Conservation (phyloP, 2,888 invertebrate species). For the Agriopis marginaria region DNA sequence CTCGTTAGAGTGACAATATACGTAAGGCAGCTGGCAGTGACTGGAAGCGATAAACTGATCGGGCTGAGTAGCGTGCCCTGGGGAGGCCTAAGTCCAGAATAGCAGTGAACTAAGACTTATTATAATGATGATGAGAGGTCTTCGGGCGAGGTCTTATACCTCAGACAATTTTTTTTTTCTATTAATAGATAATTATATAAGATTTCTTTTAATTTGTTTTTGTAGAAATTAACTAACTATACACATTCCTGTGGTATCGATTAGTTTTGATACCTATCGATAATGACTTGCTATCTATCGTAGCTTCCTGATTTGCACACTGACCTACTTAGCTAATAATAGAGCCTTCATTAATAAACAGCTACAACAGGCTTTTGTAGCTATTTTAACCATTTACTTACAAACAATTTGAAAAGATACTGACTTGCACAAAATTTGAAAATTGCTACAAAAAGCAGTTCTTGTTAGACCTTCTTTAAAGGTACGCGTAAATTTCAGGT, state of each 20-base stretch:
- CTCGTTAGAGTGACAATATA: too few relatives aligned
- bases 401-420: constrained; percentile 29
- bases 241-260: neutral
- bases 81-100: too few relatives aligned
- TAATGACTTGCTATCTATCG: constrained; percentile 13
- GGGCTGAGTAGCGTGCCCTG: too few relatives aligned
- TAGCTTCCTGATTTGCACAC: constrained; percentile 44
- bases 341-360: constrained; percentile 51
- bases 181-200: neutral
- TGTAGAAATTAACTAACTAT: neutral
- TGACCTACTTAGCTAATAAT: constrained; percentile 60
- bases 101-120: too few relatives aligned
- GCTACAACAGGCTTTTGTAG: constrained; percentile 49
- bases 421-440: constrained; percentile 58
- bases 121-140: too few relatives aligned
- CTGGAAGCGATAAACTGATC: too few relatives aligned
- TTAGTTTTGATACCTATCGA: neutral
- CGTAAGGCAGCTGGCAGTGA: too few relatives aligned
- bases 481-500: constrained; percentile 35
- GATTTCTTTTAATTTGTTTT: neutral
- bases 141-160: too few relatives aligned
- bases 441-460: constrained; percentile 49
- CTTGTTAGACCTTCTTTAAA: constrained; percentile 34
- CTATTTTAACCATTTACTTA: constrained; percentile 36
- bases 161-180: neutral